phyloP scores from a whole-genome alignment of 2,888 invertebrate genomes.

The Calameuta pallipes region DNA sequence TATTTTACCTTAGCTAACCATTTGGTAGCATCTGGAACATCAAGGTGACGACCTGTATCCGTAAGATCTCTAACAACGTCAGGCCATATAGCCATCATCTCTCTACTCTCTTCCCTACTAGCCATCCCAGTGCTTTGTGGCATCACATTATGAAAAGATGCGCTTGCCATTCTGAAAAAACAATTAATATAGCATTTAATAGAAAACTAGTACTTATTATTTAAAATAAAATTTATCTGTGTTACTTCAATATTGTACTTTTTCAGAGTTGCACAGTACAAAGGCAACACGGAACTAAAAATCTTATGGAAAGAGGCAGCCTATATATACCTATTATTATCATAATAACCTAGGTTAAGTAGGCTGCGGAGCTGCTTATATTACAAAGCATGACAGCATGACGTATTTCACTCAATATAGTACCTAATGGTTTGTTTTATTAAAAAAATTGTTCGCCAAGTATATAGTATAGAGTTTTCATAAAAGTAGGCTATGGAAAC shows the following conservation, averaged over 20 bases:
- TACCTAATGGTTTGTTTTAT: background rate
- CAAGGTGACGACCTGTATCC: slow-evolving; percentile 79
- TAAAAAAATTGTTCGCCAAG: background rate
- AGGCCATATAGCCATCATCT: slow-evolving; percentile 90
- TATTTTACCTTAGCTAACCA: slow-evolving; percentile 81
- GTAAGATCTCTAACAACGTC: slow-evolving; percentile 87
- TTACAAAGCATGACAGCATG: background rate
- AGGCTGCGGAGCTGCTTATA: background rate
- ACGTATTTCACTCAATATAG: background rate
- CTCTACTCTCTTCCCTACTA: slow-evolving; percentile 85
- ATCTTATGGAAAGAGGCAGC: background rate
- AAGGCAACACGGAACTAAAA: background rate
- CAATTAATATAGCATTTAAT: background rate
- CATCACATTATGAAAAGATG: slow-evolving; percentile 42
- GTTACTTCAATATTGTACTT: background rate
- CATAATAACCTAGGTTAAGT: background rate
- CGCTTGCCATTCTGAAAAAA: slow-evolving; percentile 22
- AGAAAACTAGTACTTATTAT: background rate
- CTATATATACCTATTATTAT: background rate
- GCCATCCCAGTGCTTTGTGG: slow-evolving; percentile 70
- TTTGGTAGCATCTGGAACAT: slow-evolving; percentile 83
- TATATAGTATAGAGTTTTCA: background rate
- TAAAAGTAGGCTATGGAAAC: background rate
- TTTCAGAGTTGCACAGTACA: background rate
- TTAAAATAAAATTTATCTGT: background rate